Evolutionary conservation across 2,888 invertebrate genomes (phyloP).

Genomic region (Patella ulyssiponensis): DNA sequence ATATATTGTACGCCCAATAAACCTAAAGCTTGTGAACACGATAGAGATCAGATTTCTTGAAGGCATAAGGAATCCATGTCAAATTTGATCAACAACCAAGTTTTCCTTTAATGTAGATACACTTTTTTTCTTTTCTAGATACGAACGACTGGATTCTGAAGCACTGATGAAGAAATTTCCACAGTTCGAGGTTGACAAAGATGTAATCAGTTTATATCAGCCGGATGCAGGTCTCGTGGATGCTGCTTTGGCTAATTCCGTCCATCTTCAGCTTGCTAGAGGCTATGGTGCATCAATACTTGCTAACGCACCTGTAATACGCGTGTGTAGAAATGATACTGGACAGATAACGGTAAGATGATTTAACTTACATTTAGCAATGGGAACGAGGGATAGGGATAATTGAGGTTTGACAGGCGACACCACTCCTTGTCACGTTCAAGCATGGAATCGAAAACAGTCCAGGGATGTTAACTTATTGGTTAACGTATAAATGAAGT

Average conservation of each 20-base stretch:
- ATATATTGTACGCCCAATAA: too few species aligned
- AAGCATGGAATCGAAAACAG: too few species aligned
- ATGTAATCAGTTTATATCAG: slow-evolving; percentile 58
- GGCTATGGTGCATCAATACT: slow-evolving; percentile 63
- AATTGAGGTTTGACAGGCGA: too few species aligned
- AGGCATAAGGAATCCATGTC: too few species aligned
- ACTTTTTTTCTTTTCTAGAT: slow-evolving; percentile 35
- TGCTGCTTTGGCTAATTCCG: slow-evolving; percentile 65
- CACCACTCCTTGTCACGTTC: too few species aligned
- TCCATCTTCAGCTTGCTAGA: slow-evolving; percentile 66
- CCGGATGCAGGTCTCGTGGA: slow-evolving; percentile 67
- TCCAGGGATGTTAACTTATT: too few species aligned
- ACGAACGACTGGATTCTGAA: slow-evolving; percentile 48
- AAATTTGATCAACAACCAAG: too few species aligned
- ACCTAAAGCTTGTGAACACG: too few species aligned
- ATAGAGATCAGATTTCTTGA: too few species aligned
- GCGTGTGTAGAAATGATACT: slow-evolving; percentile 44
- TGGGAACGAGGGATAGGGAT: too few species aligned
- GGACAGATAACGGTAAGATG: slow-evolving; percentile 47
- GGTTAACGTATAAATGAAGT: too few species aligned
- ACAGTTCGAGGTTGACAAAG: slow-evolving; percentile 57
- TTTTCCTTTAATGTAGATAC: neutral
- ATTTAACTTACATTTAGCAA: neutral
- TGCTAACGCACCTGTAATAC: slow-evolving; percentile 61
- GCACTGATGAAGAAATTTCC: slow-evolving; percentile 53